A percentile compares a stretch with the other conserved stretches of the same genome.
Evolutionary conservation across 2,888 invertebrate genomes (phyloP).

Genomic region (Coelogynopora nodosa): DNA sequence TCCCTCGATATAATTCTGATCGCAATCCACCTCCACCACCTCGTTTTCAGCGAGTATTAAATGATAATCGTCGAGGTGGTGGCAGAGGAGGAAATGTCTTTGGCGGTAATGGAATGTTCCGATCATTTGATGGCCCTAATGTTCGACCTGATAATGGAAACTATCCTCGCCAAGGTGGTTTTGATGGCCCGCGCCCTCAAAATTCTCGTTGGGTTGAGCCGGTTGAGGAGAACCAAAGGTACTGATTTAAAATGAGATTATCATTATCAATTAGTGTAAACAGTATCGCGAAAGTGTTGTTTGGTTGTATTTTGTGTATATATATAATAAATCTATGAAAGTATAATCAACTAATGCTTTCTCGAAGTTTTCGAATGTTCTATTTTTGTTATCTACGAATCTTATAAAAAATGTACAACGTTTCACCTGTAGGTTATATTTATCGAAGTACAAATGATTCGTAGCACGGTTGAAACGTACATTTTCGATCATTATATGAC

Average conservation of each 20-base stretch:
- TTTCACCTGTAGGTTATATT: too few relatives aligned
- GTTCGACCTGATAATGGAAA: constrained; percentile 52
- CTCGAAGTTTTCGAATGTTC: background rate
- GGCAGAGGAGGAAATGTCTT: constrained; percentile 63
- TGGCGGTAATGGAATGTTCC: constrained; percentile 55
- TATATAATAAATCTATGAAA: too few relatives aligned
- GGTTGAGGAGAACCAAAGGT: background rate
- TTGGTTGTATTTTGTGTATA: too few relatives aligned
- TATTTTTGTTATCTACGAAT: background rate
- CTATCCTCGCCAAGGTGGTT: constrained; percentile 48
- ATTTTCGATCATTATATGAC: too few relatives aligned
- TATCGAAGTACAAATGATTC: too few relatives aligned
- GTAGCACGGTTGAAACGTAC: too few relatives aligned
- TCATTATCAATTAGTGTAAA: too few relatives aligned
- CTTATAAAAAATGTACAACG: too few relatives aligned
- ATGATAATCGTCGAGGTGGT: constrained; percentile 48
- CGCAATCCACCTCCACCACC: background rate
- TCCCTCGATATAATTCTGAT: constrained; percentile 13
- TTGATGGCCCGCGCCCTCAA: background rate
- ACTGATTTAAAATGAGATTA: too few relatives aligned
- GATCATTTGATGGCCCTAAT: background rate
- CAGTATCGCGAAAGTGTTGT: too few relatives aligned
- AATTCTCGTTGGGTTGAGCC: background rate
- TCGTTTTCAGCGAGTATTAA: constrained; percentile 18
- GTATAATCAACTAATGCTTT: too few relatives aligned